A percentile compares a stretch with the other conserved stretches of the same genome.
These are phyloP conservation scores for Scaptomyza pallida DNA, from an alignment of 1,140 invertebrate species.

Conservation along the genomic window DNA sequence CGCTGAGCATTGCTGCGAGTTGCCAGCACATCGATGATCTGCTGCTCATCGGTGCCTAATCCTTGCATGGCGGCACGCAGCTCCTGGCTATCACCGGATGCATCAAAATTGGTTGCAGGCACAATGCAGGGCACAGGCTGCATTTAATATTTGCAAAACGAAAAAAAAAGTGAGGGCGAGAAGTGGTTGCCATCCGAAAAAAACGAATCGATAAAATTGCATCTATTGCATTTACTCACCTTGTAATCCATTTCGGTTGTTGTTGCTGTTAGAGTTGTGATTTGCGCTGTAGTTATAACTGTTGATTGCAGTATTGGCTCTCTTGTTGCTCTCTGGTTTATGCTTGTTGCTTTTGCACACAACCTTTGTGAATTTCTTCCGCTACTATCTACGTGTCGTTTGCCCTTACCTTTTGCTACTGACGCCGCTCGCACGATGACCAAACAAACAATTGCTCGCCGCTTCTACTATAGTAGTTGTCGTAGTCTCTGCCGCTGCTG, in stretches of 20 bases:
- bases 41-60: conserved; percentile 90
- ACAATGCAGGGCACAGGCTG: conserved; percentile 87
- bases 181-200: background rate
- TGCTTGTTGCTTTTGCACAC: background rate
- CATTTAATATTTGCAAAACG: background rate
- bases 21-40: conserved; percentile 89
- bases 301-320: background rate
- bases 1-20: conserved; percentile 88
- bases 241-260: conserved; percentile 60
- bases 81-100: conserved; percentile 88
- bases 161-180: conserved; percentile 12
- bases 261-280: background rate
- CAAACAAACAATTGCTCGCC: conserved; percentile 7
- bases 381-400: conserved; percentile 1
- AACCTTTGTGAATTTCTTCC: background rate
- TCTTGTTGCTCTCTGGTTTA: conserved; percentile 1
- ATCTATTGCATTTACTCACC: conserved; percentile 41
- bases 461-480: background rate
- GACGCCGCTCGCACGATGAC: conserved; percentile 13
- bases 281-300: background rate
- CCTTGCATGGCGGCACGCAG: conserved; percentile 91
- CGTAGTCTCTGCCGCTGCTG: background rate
- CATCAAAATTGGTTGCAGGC: conserved; percentile 86
- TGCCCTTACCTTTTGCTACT: conserved; percentile 32
- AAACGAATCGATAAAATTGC: conserved; percentile 19